Evolutionary conservation across 1,140 invertebrate species (phyloP).

Genomic region (Bombus ignitus): DNA sequence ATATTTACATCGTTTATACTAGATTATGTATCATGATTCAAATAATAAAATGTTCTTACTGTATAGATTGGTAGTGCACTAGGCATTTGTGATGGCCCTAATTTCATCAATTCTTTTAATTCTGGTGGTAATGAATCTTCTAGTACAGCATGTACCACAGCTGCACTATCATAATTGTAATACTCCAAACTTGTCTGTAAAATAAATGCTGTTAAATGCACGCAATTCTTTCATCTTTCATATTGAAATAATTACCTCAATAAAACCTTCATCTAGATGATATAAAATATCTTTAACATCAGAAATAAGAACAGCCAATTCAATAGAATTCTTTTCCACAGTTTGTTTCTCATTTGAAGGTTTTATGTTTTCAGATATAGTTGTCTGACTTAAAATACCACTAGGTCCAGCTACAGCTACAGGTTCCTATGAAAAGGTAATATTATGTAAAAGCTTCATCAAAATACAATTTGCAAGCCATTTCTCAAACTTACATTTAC

Average conservation of each 20-base stretch:
- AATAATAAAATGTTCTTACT: constrained; percentile 48
- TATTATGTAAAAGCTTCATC: constrained; percentile 12
- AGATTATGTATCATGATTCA: not conserved
- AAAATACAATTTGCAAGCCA: constrained; percentile 11
- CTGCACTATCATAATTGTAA: constrained; percentile 88
- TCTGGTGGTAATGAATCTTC: constrained; percentile 87
- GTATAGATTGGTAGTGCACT: constrained; percentile 79
- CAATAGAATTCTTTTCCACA: constrained; percentile 68
- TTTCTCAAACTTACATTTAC: constrained; percentile 53
- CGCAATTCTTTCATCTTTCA: not conserved
- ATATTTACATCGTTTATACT: not conserved
- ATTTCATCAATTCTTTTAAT: constrained; percentile 81
- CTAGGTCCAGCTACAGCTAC: constrained; percentile 55
- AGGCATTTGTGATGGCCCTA: constrained; percentile 58
- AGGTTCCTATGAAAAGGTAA: constrained; percentile 45
- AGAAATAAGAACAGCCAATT: constrained; percentile 85
- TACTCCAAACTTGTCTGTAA: constrained; percentile 88
- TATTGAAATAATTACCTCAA: constrained; percentile 79
- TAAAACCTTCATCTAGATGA: constrained; percentile 89
- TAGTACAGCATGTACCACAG: constrained; percentile 91
- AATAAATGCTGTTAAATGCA: constrained; percentile 69
- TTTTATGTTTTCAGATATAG: constrained; percentile 31
- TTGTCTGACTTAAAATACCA: constrained; percentile 30
- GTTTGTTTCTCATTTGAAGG: constrained; percentile 31
- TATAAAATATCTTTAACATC: constrained; percentile 91